phyloP scores from a whole-genome alignment of 2,797 vertebrate genomes.

The Malacoctenus gilli region DNA sequence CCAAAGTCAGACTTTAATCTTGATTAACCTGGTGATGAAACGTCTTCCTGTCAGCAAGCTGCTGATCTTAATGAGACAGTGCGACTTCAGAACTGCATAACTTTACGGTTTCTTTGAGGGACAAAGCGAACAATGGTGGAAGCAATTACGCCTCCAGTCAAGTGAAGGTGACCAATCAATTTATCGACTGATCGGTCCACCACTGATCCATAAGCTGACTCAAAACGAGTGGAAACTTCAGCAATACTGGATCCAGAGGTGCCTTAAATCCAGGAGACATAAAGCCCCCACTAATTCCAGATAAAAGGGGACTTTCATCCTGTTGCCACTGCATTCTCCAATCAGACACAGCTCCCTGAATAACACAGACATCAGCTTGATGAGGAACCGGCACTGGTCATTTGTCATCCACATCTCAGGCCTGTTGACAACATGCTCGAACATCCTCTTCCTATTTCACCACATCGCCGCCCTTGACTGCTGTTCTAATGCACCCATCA shows the following conservation, averaged over 20 bases:
- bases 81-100: too few species aligned
- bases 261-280: slow-evolving; percentile 18
- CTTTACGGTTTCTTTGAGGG: neutral
- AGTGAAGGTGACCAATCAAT: slow-evolving; percentile 56
- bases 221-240: slow-evolving; percentile 25
- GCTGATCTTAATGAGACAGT: too few species aligned
- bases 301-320: slow-evolving; percentile 44
- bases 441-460: slow-evolving; percentile 55
- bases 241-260: slow-evolving; percentile 16
- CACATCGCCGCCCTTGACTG: slow-evolving; percentile 49
- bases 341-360: slow-evolving; percentile 49
- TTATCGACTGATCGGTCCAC: slow-evolving; percentile 41
- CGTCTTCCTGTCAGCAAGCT: neutral
- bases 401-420: slow-evolving; percentile 69
- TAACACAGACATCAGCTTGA: slow-evolving; percentile 64
- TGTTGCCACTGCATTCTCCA: slow-evolving; percentile 38
- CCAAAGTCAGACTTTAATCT: too few species aligned
- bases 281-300: slow-evolving; percentile 8
- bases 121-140: slow-evolving; percentile 8
- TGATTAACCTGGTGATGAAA: neutral
- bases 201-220: slow-evolving; percentile 51
- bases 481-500: slow-evolving; percentile 68
- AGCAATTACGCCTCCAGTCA: neutral
- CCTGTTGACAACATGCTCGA: slow-evolving; percentile 71
- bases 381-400: slow-evolving; percentile 60